Conservation (phyloP, 2,888 invertebrate species). For the Sarcophaga subvicina region DNA sequence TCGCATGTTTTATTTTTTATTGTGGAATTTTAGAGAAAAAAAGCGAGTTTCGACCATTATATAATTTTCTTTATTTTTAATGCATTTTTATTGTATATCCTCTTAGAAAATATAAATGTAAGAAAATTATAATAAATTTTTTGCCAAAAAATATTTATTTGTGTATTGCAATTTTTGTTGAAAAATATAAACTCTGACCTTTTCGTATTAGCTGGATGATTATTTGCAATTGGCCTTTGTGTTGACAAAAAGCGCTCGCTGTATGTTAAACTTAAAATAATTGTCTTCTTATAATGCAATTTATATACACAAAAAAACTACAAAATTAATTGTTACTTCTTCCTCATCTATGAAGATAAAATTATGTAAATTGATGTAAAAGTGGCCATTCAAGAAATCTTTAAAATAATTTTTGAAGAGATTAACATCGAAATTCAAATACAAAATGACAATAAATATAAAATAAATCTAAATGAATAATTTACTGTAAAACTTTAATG, state of each 20-base stretch:
- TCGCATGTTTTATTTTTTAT: conserved; percentile 69
- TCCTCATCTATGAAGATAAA: conserved; percentile 63
- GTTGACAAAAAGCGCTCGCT: conserved; percentile 82
- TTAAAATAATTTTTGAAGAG: conserved; percentile 77
- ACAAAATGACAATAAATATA: conserved; percentile 69
- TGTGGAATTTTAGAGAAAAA: background rate
- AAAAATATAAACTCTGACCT: conserved; percentile 70
- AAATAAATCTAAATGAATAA: conserved; percentile 64
- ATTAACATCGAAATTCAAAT: conserved; percentile 73
- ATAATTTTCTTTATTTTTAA: conserved; percentile 21
- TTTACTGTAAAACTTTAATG: conserved; percentile 52
- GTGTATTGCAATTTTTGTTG: conserved; percentile 53
- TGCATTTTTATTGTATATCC: background rate
- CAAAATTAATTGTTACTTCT: conserved; percentile 58
- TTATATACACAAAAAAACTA: conserved; percentile 63
- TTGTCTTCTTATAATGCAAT: conserved; percentile 74
- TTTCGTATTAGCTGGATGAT: conserved; percentile 82
- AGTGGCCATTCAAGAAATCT: conserved; percentile 73
- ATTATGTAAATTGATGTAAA: conserved; percentile 61
- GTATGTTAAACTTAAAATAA: conserved; percentile 70
- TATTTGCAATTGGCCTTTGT: conserved; percentile 83
- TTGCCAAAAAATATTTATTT: conserved; percentile 49
- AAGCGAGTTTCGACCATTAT: conserved; percentile 27
- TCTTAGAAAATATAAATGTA: conserved; percentile 36
- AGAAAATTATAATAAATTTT: conserved; percentile 47